A percentile compares a stretch with the other conserved stretches of the same genome.
Conservation (phyloP, 2,888 invertebrate genomes). For the Clunio marinus region DNA sequence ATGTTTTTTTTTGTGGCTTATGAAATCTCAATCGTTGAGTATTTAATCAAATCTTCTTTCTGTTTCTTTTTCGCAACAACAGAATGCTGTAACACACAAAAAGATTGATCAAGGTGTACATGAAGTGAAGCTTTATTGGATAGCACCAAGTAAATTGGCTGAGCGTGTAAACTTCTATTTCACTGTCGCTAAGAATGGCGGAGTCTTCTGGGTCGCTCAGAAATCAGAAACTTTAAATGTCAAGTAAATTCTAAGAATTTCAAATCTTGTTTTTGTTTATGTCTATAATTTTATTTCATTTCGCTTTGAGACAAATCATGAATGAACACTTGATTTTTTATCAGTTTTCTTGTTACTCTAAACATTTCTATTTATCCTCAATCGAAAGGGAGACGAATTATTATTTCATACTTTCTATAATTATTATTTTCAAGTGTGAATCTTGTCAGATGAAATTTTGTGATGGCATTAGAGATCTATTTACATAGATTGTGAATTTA, state of each 20-base stretch:
- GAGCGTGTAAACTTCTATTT: conserved; percentile 63
- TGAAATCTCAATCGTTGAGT: neutral
- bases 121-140: conserved; percentile 60
- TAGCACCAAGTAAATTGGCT: conserved; percentile 59
- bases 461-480: no score
- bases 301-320: no score
- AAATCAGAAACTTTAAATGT: conserved; percentile 61
- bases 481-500: no score
- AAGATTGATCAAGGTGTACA: conserved; percentile 58
- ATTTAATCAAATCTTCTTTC: neutral
- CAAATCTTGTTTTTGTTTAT: no score
- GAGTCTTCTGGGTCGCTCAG: conserved; percentile 66
- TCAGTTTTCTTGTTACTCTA: no score
- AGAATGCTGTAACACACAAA: conserved; percentile 68
- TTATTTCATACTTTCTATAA: no score
- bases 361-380: no score
- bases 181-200: conserved; percentile 66
- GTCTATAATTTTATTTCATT: no score
- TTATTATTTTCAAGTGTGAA: no score
- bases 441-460: no score
- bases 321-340: no score
- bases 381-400: no score
- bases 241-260: conserved; percentile 17
- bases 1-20: neutral
- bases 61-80: conserved; percentile 43